Conservation (phyloP, 2,888 invertebrate genomes). For the Drosophila koepferae region DNA sequence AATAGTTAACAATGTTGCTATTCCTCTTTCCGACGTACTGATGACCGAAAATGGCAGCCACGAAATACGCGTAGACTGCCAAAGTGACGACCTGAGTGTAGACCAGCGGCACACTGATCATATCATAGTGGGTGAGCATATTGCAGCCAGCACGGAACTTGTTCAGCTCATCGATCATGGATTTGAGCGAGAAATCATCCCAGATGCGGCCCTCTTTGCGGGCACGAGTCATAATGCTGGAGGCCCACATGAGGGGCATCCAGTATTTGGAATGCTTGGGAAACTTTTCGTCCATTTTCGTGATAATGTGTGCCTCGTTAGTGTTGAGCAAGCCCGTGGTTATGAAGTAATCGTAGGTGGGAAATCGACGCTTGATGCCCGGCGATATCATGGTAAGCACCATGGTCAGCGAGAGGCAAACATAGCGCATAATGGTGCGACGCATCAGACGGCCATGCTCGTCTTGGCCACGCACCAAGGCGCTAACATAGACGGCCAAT, state of each 20-base stretch:
- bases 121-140: slow-evolving; percentile 90
- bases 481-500: slow-evolving; percentile 92
- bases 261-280: slow-evolving; percentile 95
- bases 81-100: slow-evolving; percentile 97
- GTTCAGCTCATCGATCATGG: slow-evolving; percentile 94
- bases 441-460: slow-evolving; percentile 92
- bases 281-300: slow-evolving; percentile 91
- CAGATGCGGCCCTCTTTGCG: slow-evolving; percentile 94
- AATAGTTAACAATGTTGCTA: slow-evolving; percentile 90
- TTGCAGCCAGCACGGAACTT: slow-evolving; percentile 92
- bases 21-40: slow-evolving; percentile 90
- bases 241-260: slow-evolving; percentile 96
- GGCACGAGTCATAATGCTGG: slow-evolving; percentile 94
- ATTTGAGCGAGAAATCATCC: slow-evolving; percentile 96
- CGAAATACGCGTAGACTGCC: slow-evolving; percentile 93
- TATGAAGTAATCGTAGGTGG: slow-evolving; percentile 92
- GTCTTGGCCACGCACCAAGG: slow-evolving; percentile 93
- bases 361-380: slow-evolving; percentile 94
- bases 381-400: slow-evolving; percentile 94
- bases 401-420: slow-evolving; percentile 93
- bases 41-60: slow-evolving; percentile 93
- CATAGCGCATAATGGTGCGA: slow-evolving; percentile 92
- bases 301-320: slow-evolving; percentile 91
- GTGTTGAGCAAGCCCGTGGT: slow-evolving; percentile 92
- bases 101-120: slow-evolving; percentile 90